A percentile compares a stretch with the other conserved stretches of the same genome.
phyloP scores from a whole-genome alignment of 2,797 vertebrate species.

The Hypotaenidia philippensis region DNA sequence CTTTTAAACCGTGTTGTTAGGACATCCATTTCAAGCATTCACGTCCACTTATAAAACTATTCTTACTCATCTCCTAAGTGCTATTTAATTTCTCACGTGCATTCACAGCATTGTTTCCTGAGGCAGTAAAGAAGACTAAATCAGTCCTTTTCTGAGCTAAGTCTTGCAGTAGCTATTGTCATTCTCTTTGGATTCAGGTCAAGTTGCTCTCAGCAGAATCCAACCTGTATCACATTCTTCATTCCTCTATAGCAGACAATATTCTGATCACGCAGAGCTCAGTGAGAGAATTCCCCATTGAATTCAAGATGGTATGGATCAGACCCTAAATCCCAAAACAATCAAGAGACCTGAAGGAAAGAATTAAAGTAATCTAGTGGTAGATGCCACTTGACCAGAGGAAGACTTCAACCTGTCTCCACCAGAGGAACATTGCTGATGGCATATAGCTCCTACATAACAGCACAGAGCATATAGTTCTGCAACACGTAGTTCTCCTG shows the following conservation, averaged over 20 bases:
- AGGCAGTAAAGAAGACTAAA: neutral
- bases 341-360: neutral
- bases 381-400: neutral
- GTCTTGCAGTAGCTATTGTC: neutral
- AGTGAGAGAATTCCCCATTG: neutral
- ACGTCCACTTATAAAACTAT: neutral
- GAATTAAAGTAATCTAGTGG: neutral
- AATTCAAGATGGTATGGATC: neutral
- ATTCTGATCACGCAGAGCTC: neutral
- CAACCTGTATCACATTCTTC: accelerated
- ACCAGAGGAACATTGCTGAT: neutral
- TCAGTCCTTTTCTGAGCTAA: neutral
- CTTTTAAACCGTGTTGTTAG: conserved; percentile 21
- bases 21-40: neutral
- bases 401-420: neutral
- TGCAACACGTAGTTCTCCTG: neutral
- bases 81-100: neutral
- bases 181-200: neutral
- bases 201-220: neutral
- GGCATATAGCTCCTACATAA: neutral
- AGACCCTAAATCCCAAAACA: neutral
- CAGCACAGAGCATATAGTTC: neutral
- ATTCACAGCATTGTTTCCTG: neutral
- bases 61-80: neutral
- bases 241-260: neutral